Evolutionary conservation across 1,140 invertebrate species (phyloP).

Genomic region (Hydropsyche tenuis): DNA sequence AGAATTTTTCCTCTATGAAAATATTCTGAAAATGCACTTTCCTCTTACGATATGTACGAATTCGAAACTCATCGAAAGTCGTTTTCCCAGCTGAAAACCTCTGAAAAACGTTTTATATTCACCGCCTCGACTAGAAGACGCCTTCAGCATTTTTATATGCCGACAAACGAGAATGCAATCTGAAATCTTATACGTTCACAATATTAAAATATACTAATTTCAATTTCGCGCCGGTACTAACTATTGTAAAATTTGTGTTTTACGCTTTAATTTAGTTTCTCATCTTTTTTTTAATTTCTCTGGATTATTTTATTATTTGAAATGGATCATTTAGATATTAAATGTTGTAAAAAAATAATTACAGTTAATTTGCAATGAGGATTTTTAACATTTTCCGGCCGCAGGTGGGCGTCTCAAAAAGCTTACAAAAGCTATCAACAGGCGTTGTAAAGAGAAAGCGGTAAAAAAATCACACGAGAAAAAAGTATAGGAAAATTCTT

Average conservation of each 20-base stretch:
- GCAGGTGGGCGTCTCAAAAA: not conserved
- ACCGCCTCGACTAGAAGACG: not conserved
- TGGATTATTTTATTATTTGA: no score
- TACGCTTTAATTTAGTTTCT: no score
- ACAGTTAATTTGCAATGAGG: no score
- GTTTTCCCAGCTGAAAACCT: constrained; percentile 3
- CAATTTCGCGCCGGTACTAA: not conserved
- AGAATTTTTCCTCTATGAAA: no score
- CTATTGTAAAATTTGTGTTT: not conserved
- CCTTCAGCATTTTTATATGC: constrained; percentile 1
- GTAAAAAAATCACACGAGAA: not conserved
- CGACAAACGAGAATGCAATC: not conserved
- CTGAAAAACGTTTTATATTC: constrained; percentile 8
- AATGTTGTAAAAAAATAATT: not conserved
- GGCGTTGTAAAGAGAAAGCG: not conserved
- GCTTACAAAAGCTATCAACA: not conserved
- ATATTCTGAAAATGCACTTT: no score
- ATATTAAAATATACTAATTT: no score
- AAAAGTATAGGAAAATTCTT: not conserved
- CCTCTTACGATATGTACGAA: no score
- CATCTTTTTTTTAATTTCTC: no score
- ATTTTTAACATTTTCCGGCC: no score
- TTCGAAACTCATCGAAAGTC: not conserved
- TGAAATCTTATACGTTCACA: not conserved
- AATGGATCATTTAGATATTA: no score